Conservation (phyloP, 2,113 vertebrate species). For the Crotalus tigris region DNA sequence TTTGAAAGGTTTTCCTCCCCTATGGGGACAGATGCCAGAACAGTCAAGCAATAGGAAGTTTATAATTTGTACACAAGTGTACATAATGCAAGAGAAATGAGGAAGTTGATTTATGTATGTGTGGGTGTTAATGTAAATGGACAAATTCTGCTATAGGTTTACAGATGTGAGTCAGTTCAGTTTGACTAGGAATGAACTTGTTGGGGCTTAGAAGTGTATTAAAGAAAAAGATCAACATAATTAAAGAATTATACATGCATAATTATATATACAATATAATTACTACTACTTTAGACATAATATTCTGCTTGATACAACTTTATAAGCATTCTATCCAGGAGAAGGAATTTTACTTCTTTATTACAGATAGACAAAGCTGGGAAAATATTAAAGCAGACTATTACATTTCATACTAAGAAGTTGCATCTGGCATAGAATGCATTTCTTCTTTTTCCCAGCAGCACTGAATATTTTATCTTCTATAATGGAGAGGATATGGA, state of each 20-base stretch:
- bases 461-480: background rate
- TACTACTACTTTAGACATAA: background rate
- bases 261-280: background rate
- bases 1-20: slow-evolving; percentile 65
- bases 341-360: background rate
- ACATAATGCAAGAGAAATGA: slow-evolving; percentile 62
- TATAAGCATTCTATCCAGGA: background rate
- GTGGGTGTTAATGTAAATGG: background rate
- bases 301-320: background rate
- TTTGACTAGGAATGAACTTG: background rate
- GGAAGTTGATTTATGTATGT: slow-evolving; percentile 40
- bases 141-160: slow-evolving; percentile 2
- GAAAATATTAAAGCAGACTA: background rate
- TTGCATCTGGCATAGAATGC: background rate
- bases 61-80: slow-evolving; percentile 60
- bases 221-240: background rate
- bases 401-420: background rate
- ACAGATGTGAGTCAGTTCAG: slow-evolving; percentile 27
- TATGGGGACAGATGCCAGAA: slow-evolving; percentile 63
- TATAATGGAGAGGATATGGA: background rate
- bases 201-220: background rate
- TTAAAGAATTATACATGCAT: background rate
- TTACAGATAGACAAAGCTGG: background rate
- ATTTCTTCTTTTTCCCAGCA: background rate
- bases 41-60: slow-evolving; percentile 68